Conservation (phyloP, 2,797 vertebrate genomes). For the Centropyge bicolor region DNA sequence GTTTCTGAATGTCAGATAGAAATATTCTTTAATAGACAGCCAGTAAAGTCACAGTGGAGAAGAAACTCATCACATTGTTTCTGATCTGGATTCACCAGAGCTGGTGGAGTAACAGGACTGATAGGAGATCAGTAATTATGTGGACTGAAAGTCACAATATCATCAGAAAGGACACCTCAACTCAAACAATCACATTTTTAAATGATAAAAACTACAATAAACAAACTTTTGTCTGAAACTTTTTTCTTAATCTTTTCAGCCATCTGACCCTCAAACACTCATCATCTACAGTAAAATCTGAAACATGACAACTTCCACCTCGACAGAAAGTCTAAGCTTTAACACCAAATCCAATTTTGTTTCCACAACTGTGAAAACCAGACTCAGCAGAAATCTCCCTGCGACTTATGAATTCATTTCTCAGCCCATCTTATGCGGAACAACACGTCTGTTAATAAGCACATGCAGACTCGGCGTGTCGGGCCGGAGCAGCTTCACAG, state of each 20-base stretch:
- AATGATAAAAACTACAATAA: too few relatives aligned
- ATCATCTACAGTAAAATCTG: background rate
- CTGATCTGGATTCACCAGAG: conserved; percentile 10
- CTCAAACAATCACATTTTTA: background rate
- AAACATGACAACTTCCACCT: too few relatives aligned
- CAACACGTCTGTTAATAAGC: conserved; percentile 10
- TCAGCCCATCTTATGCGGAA: background rate
- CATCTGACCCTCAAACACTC: background rate
- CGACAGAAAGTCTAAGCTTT: too few relatives aligned
- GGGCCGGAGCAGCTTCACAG: background rate
- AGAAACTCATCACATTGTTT: conserved; percentile 41
- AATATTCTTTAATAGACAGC: background rate
- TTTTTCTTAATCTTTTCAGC: too few relatives aligned
- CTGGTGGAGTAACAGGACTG: conserved; percentile 12
- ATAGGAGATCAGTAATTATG: conserved; percentile 41
- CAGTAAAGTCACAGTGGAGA: conserved; percentile 25
- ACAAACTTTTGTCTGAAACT: background rate
- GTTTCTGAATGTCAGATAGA: conserved; percentile 28
- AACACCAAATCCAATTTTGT: background rate
- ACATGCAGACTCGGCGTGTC: background rate
- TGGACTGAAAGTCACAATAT: background rate
- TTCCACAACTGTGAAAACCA: background rate
- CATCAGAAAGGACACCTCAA: conserved; percentile 6
- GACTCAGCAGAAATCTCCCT: background rate
- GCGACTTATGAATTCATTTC: background rate